phyloP scores from a whole-genome alignment of 2,113 vertebrate genomes.

The Paraplagusia blochii region DNA sequence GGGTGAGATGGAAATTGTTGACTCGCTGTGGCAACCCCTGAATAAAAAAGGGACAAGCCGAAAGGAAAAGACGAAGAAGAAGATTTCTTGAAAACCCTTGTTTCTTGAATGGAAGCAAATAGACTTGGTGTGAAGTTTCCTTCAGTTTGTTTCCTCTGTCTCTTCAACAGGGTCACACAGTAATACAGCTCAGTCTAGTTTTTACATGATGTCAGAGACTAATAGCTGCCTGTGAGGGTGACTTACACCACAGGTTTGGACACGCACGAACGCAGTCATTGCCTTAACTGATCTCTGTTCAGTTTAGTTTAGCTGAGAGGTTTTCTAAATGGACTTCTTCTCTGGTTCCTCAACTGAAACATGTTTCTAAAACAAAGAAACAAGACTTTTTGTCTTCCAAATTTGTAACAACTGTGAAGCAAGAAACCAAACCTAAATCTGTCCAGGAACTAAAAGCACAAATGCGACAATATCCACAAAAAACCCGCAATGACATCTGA shows the following conservation, averaged over 20 bases:
- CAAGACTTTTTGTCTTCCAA: no score
- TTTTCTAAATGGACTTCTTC: background rate
- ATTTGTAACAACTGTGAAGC: no score
- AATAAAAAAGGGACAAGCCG: no score
- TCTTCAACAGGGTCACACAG: constrained; percentile 15
- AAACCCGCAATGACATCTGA: background rate
- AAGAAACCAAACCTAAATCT: background rate
- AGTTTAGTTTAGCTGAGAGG: background rate
- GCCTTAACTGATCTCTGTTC: background rate
- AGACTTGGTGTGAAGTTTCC: background rate
- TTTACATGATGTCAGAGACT: constrained; percentile 22
- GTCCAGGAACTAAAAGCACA: constrained; percentile 7
- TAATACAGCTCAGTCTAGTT: constrained; percentile 22
- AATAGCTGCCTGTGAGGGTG: constrained; percentile 5
- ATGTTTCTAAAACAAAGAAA: no score
- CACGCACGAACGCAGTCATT: constrained; percentile 3
- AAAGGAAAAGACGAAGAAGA: no score
- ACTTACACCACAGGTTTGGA: constrained; percentile 5
- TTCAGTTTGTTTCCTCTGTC: background rate
- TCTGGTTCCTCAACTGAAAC: no score
- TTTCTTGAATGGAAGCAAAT: background rate
- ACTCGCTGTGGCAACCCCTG: no score
- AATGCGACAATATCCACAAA: background rate
- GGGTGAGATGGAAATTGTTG: no score
- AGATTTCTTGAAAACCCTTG: no score